Evolutionary conservation across 2,888 invertebrate species (phyloP).

Genomic region (Yponomeuta cagnagella): DNA sequence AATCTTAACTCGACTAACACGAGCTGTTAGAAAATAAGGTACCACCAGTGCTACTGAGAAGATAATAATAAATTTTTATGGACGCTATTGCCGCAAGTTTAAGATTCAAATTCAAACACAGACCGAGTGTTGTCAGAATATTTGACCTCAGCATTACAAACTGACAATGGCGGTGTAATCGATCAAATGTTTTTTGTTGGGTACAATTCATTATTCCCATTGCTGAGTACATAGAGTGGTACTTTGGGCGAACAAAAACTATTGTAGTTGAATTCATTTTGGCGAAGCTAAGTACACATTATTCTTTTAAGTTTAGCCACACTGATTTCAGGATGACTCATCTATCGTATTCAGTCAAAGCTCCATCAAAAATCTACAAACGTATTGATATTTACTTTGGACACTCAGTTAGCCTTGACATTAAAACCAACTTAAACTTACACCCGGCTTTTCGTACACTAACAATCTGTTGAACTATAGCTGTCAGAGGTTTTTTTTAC

Average conservation of each 20-base stretch:
- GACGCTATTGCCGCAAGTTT: background rate
- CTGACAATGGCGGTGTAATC: background rate
- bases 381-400: too few species aligned
- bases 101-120: background rate
- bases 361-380: too few species aligned
- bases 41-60: background rate
- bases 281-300: background rate
- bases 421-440: too few species aligned
- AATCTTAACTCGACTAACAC: background rate
- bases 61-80: background rate
- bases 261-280: background rate
- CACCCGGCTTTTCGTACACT: too few species aligned
- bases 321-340: too few species aligned
- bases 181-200: background rate
- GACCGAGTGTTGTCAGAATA: background rate
- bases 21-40: background rate
- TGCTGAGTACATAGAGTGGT: background rate
- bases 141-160: slow-evolving; percentile 8
- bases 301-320: background rate
- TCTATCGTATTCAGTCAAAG: too few species aligned
- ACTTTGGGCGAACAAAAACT: background rate
- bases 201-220: background rate
- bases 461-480: too few species aligned
- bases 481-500: too few species aligned
- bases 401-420: too few species aligned